Base-by-base conservation (phyloP, 2,888 invertebrate species). In the Aromia moschata region DNA sequence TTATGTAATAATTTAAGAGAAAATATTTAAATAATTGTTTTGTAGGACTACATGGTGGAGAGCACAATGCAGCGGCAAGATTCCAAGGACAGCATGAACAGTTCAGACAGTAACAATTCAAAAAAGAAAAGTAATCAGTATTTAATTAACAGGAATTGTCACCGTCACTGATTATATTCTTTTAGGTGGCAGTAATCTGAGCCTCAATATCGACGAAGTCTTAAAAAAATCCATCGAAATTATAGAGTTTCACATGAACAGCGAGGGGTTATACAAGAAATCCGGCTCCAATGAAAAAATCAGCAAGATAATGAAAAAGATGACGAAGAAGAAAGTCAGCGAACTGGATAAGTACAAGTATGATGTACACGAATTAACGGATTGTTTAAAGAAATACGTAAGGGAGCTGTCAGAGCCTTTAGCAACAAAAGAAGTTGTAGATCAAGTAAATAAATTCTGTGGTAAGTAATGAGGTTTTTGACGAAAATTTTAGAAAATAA, bases 381-480 rank as follows among this genome's bases (percentile, higher is more conserved):
- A 96, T 37, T 89, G 94, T 7, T 83, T 97, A 60, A 96, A 96
- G 82, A 85, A 93, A 72, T 97, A 96, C 84, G 93, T 98, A 82
- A 84, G 94, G 16, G 96, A 97, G 79, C 84, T 96, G 64, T 89
- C 90, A 74, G 91, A 93, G 72, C 94, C 95, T 0, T 84, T 96
- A 25, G 90, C 96, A 74, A 94, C 96, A 1, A 89, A 87, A 77
- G 83, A 83, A 37, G 90, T 62, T 83, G 64, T 68, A 16, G 68
- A 69, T 58, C 63, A 64, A 57, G 60, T 69, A 40, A 56, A 63
- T 45, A 62, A 61, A 62, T 49, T 60, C 54, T 70, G 68, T 76
- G 88, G 92, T 93, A 79, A 87, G 89, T 84, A n/a, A n/a, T n/a
- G n/a, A n/a, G n/a, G n/a, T n/a, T n/a, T n/a, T n/a, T n/a, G n/a